Base-by-base conservation (phyloP, 2,113 vertebrate species). In the Equus quagga region DNA sequence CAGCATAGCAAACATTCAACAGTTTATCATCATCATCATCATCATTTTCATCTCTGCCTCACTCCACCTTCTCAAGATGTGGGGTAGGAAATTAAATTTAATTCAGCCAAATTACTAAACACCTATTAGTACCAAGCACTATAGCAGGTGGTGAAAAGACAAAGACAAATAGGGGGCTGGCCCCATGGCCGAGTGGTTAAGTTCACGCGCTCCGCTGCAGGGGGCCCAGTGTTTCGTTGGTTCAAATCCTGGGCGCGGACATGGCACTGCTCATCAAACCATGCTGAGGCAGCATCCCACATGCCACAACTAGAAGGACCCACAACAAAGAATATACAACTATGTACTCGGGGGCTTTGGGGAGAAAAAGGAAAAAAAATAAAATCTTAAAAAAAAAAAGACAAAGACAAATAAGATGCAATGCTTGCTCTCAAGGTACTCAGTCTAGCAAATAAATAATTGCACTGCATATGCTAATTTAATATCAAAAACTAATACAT, bases 61-160 rank as follows among this genome's bases (percentile, higher is more conserved):
- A 83, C 18, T 78, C 44, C 13, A 79, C 44, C 87, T 90, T 87
- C 67, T 87, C 60, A 73, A 88, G 10, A 49, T 62, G 67, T 49
- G 12, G 11, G 13, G 5, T n/a, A 44, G 11, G 23, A n/a, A 8
- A 36, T 70, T 64, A 76, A 41, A 93, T 46, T 58, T 90, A 95
- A 93, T 41, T 95, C 26, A 78, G 64, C 12, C 91, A 95, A 94
- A 73, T 67, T 21, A 73, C 4, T 88, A 91, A 90, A 64, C 7
- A 88, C 46, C 23, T 67, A 7, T 79, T 83, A 67, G 51, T 78
- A 64, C 62, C 14, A 91, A 93, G 54, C 17, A 85, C 49, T 89
- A 4, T 8, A 81, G 5, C 14, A 73, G 19, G 11, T 44, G 19
- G 1, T 79, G 14, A 73, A 90, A 96, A 56, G 19, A 60, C 24